Conservation (phyloP, 2,888 invertebrate species). For the Caenorhabditis plicata region DNA sequence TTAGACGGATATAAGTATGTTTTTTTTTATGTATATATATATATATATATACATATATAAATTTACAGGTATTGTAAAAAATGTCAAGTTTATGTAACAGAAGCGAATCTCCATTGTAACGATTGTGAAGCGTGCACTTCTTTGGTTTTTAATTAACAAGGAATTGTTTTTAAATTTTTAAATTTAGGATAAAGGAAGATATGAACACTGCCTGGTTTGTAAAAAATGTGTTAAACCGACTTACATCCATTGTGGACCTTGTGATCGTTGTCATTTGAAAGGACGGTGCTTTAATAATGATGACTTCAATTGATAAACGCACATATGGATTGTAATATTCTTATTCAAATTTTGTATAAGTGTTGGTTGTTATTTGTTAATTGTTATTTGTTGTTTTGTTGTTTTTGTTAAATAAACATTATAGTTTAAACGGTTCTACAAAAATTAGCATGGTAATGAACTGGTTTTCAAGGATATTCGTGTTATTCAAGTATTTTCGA, state of each 20-base stretch:
- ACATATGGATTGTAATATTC: no score
- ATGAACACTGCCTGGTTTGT: slow-evolving; percentile 52
- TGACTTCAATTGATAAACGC: no score
- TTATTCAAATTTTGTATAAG: no score
- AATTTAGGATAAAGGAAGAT: slow-evolving; percentile 22
- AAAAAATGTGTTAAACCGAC: slow-evolving; percentile 52
- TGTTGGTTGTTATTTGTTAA: no score
- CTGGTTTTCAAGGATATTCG: no score
- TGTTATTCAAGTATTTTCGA: no score
- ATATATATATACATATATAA: neutral
- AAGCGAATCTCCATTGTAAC: slow-evolving; percentile 52
- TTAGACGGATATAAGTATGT: slow-evolving; percentile 45
- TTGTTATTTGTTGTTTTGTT: no score
- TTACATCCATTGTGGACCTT: slow-evolving; percentile 52
- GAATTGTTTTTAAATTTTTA: neutral
- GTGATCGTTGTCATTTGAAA: slow-evolving; percentile 50
- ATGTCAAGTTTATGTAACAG: slow-evolving; percentile 51
- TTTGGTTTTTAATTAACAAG: no score
- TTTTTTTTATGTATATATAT: neutral
- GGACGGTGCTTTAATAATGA: slow-evolving; percentile 25
- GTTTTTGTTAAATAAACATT: no score
- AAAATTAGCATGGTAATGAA: no score
- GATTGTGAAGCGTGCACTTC: slow-evolving; percentile 55
- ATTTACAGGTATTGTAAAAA: slow-evolving; percentile 45
- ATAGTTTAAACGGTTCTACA: no score